Evolutionary conservation across 1,140 invertebrate species (phyloP).

Genomic region (Callitettix versicolor): DNA sequence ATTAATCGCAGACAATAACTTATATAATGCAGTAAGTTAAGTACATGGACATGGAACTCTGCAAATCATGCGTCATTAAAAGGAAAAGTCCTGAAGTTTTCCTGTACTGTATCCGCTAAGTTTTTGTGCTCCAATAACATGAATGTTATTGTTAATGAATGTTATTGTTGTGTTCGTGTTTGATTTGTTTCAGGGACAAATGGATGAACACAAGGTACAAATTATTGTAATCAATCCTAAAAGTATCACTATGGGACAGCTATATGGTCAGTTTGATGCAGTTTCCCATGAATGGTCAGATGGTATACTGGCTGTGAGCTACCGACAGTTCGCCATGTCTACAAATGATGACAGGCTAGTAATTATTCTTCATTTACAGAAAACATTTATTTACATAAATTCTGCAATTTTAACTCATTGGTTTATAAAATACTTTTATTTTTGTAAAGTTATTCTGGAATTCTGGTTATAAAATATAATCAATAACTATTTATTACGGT

Average conservation of each 20-base stretch:
- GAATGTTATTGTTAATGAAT: no score
- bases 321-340: constrained; percentile 78
- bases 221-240: constrained; percentile 92
- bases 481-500: no score
- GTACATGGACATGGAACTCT: no score
- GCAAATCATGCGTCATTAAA: no score
- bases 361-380: constrained; percentile 1
- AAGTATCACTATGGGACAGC: constrained; percentile 88
- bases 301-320: constrained; percentile 85
- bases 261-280: constrained; percentile 91
- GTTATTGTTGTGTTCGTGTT: no score
- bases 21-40: no score
- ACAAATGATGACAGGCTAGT: constrained; percentile 51
- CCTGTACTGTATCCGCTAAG: no score
- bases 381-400: background rate
- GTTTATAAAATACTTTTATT: background rate
- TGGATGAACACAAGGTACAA: constrained; percentile 81
- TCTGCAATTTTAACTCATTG: background rate
- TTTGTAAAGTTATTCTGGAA: no score
- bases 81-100: no score
- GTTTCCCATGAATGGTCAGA: constrained; percentile 91
- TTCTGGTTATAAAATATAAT: no score
- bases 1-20: no score
- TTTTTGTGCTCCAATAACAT: no score
- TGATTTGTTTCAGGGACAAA: constrained; percentile 41